These are phyloP conservation scores for Neuroterus valhalla DNA, from an alignment of 1,140 invertebrate genomes.

Conservation along the genomic window DNA sequence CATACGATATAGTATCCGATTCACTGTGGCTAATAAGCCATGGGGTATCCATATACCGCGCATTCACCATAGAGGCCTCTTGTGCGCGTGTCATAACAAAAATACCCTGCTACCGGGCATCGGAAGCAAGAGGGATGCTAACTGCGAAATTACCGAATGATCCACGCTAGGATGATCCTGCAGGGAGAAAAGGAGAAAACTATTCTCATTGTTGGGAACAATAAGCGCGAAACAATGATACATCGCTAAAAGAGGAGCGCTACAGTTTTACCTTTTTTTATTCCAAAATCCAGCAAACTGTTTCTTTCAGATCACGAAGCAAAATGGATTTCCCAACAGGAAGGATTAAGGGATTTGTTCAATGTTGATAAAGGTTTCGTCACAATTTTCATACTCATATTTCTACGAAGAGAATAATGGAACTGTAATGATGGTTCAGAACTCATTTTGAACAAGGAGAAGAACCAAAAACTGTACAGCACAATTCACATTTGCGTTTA, in stretches of 20 bases:
- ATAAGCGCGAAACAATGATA: constrained; percentile 61
- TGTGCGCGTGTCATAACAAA: constrained; percentile 73
- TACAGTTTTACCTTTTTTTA: constrained; percentile 38
- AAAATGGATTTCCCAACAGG: too few species aligned
- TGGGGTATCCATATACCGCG: constrained; percentile 62
- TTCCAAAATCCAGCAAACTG: constrained; percentile 10
- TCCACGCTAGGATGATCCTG: constrained; percentile 66
- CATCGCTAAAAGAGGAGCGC: constrained; percentile 64
- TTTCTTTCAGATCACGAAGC: not conserved
- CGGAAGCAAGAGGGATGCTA: constrained; percentile 42
- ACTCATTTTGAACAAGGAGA: too few species aligned
- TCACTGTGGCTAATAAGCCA: constrained; percentile 68
- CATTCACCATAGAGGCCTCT: constrained; percentile 57
- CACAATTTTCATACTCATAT: constrained; percentile 16
- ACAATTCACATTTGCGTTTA: too few species aligned
- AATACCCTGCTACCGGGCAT: constrained; percentile 54
- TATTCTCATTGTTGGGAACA: constrained; percentile 65
- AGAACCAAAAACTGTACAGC: too few species aligned
- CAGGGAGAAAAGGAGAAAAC: constrained; percentile 48
- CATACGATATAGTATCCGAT: constrained; percentile 58
- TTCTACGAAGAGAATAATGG: constrained; percentile 24
- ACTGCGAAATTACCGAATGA: constrained; percentile 73
- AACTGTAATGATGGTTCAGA: too few species aligned
- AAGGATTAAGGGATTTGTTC: too few species aligned
- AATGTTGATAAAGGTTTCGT: not conserved